Evolutionary conservation across 2,113 vertebrate genomes (phyloP), one percentile per base, ranked within the genome.

Genomic region (Mionectes macconnelli): DNA sequence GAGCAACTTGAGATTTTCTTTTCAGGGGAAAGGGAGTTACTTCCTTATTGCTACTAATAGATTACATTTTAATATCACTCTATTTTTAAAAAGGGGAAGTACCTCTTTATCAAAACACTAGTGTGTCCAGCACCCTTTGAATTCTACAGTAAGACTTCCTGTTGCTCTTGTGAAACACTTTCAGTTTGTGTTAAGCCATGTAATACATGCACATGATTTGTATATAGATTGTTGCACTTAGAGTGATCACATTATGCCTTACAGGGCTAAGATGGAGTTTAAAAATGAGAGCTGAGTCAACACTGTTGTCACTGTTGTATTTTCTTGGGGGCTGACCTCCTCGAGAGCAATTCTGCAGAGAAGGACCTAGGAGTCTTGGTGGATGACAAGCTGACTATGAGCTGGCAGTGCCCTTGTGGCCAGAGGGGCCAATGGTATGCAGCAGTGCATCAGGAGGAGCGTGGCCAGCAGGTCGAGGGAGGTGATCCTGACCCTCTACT

Each of bases 41-140:
- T 94, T 95, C 68, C 49, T 73, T 60, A 47, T 64, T 89, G 74
- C 49, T 75, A 35, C 27, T 74, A 74, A 62, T 10, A 92, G n/a
- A 56, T 40, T n/a, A 82, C 23, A 89, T 88, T 92, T 93, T 86
- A 90, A 59, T 11, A 44, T 37, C 14, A 44, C 20, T 40, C 4
- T 52, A 60, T 42, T 70, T 55, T 47, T 10, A 31, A 75, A 89
- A 81, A 39, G 9, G 20, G 6, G 5, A 90, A 85, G 30, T 53
- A 73, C 19, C 67, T 66, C 18, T 59, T 83, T 74, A 72, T 55
- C 81, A 52, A 68, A 74, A 39, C 9, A 24, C 8, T 63, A 4
- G 12, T 37, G 10, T 52, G 33, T 60, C 35, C 47, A 68, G 44
- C 24, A 66, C 10, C 9, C 25, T 62, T 23, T 49, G 74, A 55